These are phyloP conservation scores for Anthonomus grandis DNA, from an alignment of 1,140 invertebrate genomes.

Conservation along the genomic window DNA sequence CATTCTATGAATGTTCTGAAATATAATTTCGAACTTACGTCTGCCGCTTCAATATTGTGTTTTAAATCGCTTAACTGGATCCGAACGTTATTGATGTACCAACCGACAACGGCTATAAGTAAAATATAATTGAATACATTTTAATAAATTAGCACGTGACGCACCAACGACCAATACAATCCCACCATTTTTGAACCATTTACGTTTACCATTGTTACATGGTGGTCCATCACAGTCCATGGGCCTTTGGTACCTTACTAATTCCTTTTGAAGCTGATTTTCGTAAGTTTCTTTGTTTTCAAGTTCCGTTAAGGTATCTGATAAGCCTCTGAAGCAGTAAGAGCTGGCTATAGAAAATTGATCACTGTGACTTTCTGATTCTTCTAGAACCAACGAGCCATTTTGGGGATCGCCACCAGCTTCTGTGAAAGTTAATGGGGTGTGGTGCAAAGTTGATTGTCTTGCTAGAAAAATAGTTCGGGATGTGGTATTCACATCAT, in stretches of 20 bases:
- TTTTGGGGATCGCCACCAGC: background rate
- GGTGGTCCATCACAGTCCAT: constrained; percentile 11
- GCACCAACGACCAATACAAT: constrained; percentile 6
- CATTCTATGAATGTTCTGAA: constrained; percentile 3
- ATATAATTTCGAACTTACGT: constrained; percentile 5
- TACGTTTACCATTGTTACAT: constrained; percentile 4
- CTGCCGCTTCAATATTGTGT: constrained; percentile 5
- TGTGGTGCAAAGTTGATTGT: background rate
- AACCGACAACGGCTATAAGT: constrained; percentile 12
- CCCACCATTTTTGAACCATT: constrained; percentile 8
- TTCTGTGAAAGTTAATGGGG: background rate
- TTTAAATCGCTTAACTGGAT: background rate
- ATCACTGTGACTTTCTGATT: constrained; percentile 1
- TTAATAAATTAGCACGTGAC: background rate
- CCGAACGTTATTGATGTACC: constrained; percentile 16
- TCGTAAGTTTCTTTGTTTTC: background rate
- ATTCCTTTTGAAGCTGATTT: background rate
- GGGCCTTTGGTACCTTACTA: background rate
- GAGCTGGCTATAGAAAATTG: constrained; percentile 1
- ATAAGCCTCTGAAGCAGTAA: background rate
- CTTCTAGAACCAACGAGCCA: background rate
- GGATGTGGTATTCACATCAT: background rate
- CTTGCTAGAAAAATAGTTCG: background rate
- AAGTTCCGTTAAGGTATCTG: background rate
- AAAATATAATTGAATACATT: background rate